Evolutionary conservation across 2,797 vertebrate species (phyloP).

Genomic region (Miichthys miiuy): DNA sequence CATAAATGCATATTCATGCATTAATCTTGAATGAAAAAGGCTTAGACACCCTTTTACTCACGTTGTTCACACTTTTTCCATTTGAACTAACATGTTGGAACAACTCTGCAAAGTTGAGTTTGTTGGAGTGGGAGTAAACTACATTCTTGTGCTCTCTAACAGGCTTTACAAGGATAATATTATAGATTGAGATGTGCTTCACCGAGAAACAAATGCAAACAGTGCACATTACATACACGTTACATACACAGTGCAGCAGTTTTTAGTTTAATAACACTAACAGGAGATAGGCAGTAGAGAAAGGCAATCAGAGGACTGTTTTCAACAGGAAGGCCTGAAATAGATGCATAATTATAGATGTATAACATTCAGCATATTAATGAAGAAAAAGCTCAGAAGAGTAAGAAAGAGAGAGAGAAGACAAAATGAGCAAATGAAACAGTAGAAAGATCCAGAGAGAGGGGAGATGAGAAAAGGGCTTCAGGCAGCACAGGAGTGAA

Average conservation of each 20-base stretch:
- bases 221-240: neutral
- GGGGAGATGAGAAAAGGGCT: slow-evolving; percentile 15
- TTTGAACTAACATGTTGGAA: neutral
- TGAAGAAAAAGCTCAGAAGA: slow-evolving; percentile 35
- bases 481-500: slow-evolving; percentile 31
- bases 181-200: neutral
- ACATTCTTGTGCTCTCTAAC: neutral
- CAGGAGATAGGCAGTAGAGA: slow-evolving; percentile 42
- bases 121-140: neutral
- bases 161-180: neutral
- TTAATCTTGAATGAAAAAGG: neutral
- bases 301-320: slow-evolving; percentile 62
- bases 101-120: neutral
- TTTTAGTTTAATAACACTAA: slow-evolving; percentile 38
- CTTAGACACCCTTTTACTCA: neutral
- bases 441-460: slow-evolving; percentile 11
- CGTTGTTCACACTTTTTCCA: neutral
- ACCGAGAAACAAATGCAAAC: neutral
- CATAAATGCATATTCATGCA: neutral
- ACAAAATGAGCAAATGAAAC: slow-evolving; percentile 49
- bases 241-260: neutral
- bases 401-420: neutral
- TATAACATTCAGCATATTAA: slow-evolving; percentile 60
- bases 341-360: slow-evolving; percentile 73
- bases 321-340: slow-evolving; percentile 67